Conservation (phyloP, 2,888 invertebrate species). For the Meandrusa payeni region DNA sequence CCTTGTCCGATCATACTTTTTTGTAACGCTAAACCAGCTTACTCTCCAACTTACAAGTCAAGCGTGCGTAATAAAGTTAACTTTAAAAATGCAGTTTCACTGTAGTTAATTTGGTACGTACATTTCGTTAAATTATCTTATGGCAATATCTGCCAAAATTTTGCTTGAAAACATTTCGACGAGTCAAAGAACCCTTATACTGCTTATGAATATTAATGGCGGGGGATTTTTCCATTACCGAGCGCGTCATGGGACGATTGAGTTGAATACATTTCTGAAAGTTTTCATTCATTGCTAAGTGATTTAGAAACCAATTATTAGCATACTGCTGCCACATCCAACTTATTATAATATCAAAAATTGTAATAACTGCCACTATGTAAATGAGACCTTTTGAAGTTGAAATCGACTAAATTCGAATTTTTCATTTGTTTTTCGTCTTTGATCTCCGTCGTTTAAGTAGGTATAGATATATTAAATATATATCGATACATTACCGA, state of each 20-base stretch:
- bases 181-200: constrained; percentile 37
- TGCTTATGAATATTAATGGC: constrained; percentile 60
- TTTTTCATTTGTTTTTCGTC: no score
- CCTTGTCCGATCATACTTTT: no score
- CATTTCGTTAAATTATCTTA: constrained; percentile 1
- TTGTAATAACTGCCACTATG: no score
- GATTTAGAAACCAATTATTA: constrained; percentile 33
- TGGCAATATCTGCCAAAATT: constrained; percentile 14
- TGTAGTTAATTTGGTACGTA: not conserved
- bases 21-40: no score
- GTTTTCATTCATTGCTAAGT: constrained; percentile 40
- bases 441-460: no score
- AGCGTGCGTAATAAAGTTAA: no score
- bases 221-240: constrained; percentile 58
- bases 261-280: constrained; percentile 51
- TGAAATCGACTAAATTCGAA: no score
- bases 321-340: constrained; percentile 3
- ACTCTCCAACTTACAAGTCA: no score
- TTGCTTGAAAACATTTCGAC: constrained; percentile 30
- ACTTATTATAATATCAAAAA: constrained; percentile 12
- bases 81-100: not conserved
- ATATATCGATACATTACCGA: no score
- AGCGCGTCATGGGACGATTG: constrained; percentile 37
- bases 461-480: no score
- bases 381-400: no score